Base-by-base conservation (phyloP, 2,797 vertebrate species). In the Synaphobranchus kaupii region DNA sequence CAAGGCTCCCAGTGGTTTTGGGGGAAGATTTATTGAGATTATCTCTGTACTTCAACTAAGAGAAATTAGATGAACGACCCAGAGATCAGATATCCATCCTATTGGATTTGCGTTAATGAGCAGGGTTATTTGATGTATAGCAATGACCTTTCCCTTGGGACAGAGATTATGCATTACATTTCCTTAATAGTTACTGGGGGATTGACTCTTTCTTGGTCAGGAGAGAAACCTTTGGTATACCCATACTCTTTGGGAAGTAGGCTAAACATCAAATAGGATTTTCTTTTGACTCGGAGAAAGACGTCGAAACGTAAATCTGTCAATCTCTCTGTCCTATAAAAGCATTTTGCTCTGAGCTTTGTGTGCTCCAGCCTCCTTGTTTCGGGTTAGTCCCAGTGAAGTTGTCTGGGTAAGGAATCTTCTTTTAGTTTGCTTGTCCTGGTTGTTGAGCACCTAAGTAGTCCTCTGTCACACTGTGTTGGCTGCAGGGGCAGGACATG, bases 141-240 rank as follows among this genome's bases (percentile, higher is more conserved):
- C 22, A 34, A 31, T 80, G 44, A 80, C 7, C 34, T 44, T 44
- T 39, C 71, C 71, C 71, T 44, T 44, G 15, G 34, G 34, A 76
- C 15, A 44, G 71, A 76, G 71, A 39, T 76, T 44, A 76, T 39
- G 44, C 76, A 47, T 80, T 12, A 9, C 17, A 80, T 81, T 50
- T 10, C 31, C 71, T 17, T n/a, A 25, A 31, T 22, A 48, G 78
- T 31, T 48, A 15, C 22, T 22, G 44, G 3, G 22, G 9, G 44
- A 81, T 22, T 48, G 73, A 78, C 6, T 44, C 39, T 78, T 78
- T 78, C 73, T 78, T 22, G 78, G 22, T 81, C 78, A 81, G 47
- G 8, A 34, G n/a, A 48, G 28, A 81, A 12, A 50, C 25, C n/a
- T 31, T 48, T 44, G 44, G 39, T 1, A 1, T 39, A 39, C 39